These are phyloP conservation scores for Cylindroiulus punctatus DNA, from an alignment of 2,888 invertebrate genomes.

Conservation along the genomic window DNA sequence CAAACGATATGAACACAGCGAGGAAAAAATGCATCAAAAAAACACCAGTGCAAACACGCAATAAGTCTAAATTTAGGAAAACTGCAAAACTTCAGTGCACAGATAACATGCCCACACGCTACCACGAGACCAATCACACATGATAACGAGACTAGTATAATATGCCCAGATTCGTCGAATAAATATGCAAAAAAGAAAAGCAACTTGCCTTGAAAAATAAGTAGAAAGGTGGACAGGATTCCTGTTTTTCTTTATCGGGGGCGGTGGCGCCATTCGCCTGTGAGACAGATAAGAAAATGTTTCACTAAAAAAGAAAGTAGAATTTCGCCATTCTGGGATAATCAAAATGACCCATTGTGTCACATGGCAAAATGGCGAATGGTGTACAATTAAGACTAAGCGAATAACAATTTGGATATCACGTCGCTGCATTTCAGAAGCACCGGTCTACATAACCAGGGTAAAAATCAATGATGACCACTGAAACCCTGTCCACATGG, in stretches of 20 bases:
- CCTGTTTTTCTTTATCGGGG: slow-evolving; percentile 55
- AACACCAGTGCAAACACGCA: too few relatives aligned
- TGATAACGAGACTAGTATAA: too few relatives aligned
- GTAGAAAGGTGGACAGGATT: slow-evolving; percentile 57
- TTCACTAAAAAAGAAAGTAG: slow-evolving; percentile 49
- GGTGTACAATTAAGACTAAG: not conserved
- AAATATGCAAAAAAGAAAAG: slow-evolving; percentile 23
- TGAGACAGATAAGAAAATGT: slow-evolving; percentile 47
- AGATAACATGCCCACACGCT: too few relatives aligned
- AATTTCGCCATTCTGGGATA: slow-evolving; percentile 48
- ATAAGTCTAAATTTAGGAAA: too few relatives aligned
- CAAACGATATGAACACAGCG: too few relatives aligned
- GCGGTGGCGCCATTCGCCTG: slow-evolving; percentile 55
- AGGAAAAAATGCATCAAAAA: too few relatives aligned
- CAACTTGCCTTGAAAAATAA: slow-evolving; percentile 56
- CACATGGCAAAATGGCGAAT: slow-evolving; percentile 40
- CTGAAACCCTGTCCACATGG: slow-evolving; percentile 35
- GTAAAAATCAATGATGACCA: slow-evolving; percentile 44
- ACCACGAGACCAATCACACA: too few relatives aligned
- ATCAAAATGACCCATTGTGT: slow-evolving; percentile 41
- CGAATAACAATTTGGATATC: slow-evolving; percentile 12
- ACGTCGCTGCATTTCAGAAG: not conserved
- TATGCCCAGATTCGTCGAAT: not conserved
- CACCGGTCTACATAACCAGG: not conserved
- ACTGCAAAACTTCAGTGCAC: too few relatives aligned